A percentile compares a stretch with the other conserved stretches of the same genome.
Conservation (phyloP, 37 sponge, comb jelly and placozoan genomes). For the Chondrosia reniformis region DNA sequence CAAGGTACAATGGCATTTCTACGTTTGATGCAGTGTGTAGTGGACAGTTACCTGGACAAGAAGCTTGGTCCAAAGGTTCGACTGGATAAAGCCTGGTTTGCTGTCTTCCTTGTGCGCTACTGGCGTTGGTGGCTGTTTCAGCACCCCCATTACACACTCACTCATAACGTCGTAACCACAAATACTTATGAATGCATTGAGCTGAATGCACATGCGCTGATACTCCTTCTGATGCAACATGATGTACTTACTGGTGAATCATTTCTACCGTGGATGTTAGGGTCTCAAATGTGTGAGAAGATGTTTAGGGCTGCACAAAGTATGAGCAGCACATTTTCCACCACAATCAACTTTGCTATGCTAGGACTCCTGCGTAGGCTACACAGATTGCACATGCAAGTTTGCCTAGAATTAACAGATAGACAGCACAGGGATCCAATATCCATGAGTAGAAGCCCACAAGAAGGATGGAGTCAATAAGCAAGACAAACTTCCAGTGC, state of each 20-base stretch:
- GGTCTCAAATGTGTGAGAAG: constrained; percentile 57
- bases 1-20: constrained; percentile 30
- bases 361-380: constrained; percentile 44
- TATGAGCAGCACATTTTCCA: constrained; percentile 51
- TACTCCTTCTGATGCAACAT: constrained; percentile 17
- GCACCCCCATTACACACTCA: constrained; percentile 30
- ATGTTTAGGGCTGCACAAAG: constrained; percentile 46
- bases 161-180: constrained; percentile 34
- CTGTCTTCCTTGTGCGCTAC: constrained; percentile 35
- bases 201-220: constrained; percentile 50
- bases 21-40: constrained; percentile 6
- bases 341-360: constrained; percentile 53
- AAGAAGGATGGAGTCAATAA: constrained; percentile 19
- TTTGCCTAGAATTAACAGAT: constrained; percentile 23
- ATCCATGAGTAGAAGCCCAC: constrained; percentile 5
- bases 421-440: constrained; percentile 23
- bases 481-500: neutral
- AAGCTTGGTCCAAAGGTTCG: constrained; percentile 11
- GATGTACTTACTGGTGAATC: neutral
- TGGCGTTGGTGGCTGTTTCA: constrained; percentile 38
- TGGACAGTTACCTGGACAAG: constrained; percentile 50
- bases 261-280: constrained; percentile 56
- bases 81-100: constrained; percentile 42
- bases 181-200: constrained; percentile 55
- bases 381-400: constrained; percentile 44